Base-by-base conservation (phyloP, 2,888 invertebrate species). In the Quadriops clusia region DNA sequence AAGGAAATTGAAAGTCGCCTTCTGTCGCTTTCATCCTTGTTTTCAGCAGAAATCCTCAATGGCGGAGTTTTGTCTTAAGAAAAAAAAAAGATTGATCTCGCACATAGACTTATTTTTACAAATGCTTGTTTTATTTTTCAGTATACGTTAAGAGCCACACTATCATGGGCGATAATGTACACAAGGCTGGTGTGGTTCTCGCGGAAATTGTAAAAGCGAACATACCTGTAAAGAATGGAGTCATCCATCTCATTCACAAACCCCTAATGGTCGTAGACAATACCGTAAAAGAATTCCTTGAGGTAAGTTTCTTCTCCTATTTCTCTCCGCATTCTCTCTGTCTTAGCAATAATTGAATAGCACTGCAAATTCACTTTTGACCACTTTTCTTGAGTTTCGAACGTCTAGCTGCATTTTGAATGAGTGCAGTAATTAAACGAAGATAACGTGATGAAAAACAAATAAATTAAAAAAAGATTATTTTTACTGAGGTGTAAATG, bases 191-290 rank as follows among this genome's bases (percentile, higher is more conserved):
- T 6, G 84, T 85, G 3, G 90, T 91, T 2, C 61, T 89, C 40
- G 84, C 89, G 2, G 84, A 87, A 59, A 84, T 93, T 38, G 78
- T 89, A 5, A 75, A 79, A 53, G 82, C 82, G 17, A 91, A 93
- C 59, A 90, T 93, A 42, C 90, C 91, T 0, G 86, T 91, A 15
- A 77, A 76, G 51, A 93, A 91, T 51, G 91, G 93, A 17, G 90
- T 93, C 1, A 78, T 93, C 3, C 93, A 94, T 63, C 73, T 94
- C 39, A 91, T 93, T 44, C 83, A 87, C 49, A 74, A 85, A 41
- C 91, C 91, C 0, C 67, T 93, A 9, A 87, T 91, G 82, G 79
- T 91, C 34, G 84, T 89, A 29, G 89, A 90, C 51, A 82, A 81
- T n/a, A 80, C 81, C 3, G 79, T 90, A 39, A 76, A 75, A 42